Conservation (phyloP, 2,797 vertebrate genomes). For the Eutrigla gurnardus region DNA sequence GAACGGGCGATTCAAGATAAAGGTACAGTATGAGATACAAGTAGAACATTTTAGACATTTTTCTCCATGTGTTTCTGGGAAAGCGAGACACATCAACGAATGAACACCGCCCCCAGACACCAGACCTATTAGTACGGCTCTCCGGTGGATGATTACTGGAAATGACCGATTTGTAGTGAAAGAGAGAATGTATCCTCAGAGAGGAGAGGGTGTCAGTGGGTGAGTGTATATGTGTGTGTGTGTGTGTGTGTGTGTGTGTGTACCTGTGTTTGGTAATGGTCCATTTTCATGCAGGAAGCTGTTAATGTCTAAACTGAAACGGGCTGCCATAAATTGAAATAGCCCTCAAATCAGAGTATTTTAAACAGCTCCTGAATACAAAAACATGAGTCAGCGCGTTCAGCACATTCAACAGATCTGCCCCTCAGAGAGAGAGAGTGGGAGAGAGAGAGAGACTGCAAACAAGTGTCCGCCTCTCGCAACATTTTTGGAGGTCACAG, state of each 20-base stretch:
- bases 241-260: constrained; percentile 1
- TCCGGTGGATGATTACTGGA: constrained; percentile 46
- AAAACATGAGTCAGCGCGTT: constrained; percentile 43
- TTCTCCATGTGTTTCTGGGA: neutral
- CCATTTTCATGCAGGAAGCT: constrained; percentile 39
- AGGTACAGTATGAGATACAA: too few species aligned
- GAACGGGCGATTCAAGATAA: too few species aligned
- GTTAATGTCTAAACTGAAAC: constrained; percentile 40
- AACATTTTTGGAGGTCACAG: constrained; percentile 38
- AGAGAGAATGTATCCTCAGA: constrained; percentile 2
- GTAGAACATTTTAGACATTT: too few species aligned
- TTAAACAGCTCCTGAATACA: constrained; percentile 29
- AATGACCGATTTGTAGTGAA: constrained; percentile 27
- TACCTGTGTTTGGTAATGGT: constrained; percentile 20
- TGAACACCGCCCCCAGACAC: constrained; percentile 21
- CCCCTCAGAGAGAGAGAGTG: neutral
- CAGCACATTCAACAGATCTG: constrained; percentile 28
- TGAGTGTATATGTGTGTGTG: neutral
- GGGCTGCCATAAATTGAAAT: constrained; percentile 40
- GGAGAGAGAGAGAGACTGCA: neutral
- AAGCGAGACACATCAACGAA: constrained; percentile 5
- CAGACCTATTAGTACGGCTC: constrained; percentile 26
- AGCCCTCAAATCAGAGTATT: constrained; percentile 30
- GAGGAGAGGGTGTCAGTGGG: too few species aligned
- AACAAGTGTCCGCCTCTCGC: constrained; percentile 16